Evolutionary conservation across 2,888 invertebrate genomes (phyloP).

Genomic region (Phengaris alcon): DNA sequence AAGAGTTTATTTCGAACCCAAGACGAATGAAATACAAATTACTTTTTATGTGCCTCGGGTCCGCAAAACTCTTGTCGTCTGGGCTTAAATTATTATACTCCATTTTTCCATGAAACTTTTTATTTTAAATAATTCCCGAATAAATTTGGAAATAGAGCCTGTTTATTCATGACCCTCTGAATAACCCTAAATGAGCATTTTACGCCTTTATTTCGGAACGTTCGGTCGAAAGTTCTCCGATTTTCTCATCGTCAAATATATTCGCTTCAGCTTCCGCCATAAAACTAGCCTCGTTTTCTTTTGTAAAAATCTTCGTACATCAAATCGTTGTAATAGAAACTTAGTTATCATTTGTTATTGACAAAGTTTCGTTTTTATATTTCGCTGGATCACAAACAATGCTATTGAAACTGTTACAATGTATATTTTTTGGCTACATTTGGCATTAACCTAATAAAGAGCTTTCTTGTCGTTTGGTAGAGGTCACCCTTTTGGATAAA

Average conservation of each 20-base stretch:
- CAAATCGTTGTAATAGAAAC: conserved; percentile 35
- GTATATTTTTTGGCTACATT: neutral
- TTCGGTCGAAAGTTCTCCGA: conserved; percentile 70
- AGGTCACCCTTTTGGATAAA: neutral
- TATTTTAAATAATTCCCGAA: conserved; percentile 69
- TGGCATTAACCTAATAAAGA: neutral
- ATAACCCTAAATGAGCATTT: conserved; percentile 77
- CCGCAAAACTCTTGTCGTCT: conserved; percentile 71
- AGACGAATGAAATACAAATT: conserved; percentile 41
- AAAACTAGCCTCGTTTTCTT: conserved; percentile 36
- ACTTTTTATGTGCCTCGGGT: conserved; percentile 44
- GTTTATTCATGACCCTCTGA: conserved; percentile 76
- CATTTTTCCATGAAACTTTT: conserved; percentile 68
- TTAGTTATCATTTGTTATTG: conserved; percentile 23
- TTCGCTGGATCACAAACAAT: conserved; percentile 12
- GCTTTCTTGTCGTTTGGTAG: neutral
- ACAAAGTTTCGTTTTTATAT: conserved; percentile 26
- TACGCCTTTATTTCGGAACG: conserved; percentile 75
- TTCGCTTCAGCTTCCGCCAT: conserved; percentile 36
- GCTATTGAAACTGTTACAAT: neutral
- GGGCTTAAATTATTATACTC: conserved; percentile 67
- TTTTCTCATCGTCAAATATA: conserved; percentile 52
- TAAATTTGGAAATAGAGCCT: conserved; percentile 65
- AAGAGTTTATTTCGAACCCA: conserved; percentile 30
- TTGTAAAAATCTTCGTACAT: conserved; percentile 33